Conservation (phyloP, 2,888 invertebrate species). For the Tuta absoluta region DNA sequence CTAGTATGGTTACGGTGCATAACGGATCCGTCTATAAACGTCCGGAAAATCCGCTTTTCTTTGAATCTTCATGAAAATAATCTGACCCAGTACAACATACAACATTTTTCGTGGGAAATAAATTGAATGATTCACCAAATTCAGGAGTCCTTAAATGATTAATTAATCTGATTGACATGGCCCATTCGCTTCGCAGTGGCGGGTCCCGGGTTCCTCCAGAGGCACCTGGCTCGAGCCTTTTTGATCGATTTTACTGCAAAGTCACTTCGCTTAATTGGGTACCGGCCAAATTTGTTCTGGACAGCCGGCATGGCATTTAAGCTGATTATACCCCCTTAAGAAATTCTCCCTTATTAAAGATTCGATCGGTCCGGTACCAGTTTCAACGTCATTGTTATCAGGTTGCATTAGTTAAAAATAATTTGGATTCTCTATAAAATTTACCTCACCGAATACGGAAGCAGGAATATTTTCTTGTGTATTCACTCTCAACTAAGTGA, state of each 20-base stretch:
- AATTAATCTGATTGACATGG: constrained; percentile 76
- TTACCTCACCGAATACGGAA: not conserved
- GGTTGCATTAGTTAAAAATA: not conserved
- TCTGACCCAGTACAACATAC: not conserved
- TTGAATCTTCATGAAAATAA: too few relatives aligned
- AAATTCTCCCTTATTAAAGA: constrained; percentile 21
- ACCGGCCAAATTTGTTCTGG: constrained; percentile 62
- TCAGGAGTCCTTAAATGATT: constrained; percentile 65
- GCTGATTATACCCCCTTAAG: constrained; percentile 22
- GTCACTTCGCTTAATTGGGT: constrained; percentile 76
- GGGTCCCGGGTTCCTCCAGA: constrained; percentile 59
- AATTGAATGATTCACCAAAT: constrained; percentile 44
- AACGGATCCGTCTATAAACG: too few relatives aligned
- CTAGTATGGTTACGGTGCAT: too few relatives aligned
- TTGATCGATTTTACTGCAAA: constrained; percentile 71
- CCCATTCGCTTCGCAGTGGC: constrained; percentile 68
- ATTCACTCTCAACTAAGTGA: too few relatives aligned
- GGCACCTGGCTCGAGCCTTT: constrained; percentile 63
- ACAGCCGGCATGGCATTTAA: constrained; percentile 34
- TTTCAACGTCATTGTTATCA: constrained; percentile 8
- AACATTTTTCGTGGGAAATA: not conserved
- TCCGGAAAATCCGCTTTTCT: too few relatives aligned
- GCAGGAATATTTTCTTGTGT: too few relatives aligned
- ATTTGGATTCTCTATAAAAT: not conserved
- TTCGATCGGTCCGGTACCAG: constrained; percentile 1